Evolutionary conservation across 2,888 invertebrate genomes (phyloP), one percentile per base, ranked within the genome.

Genomic region (Epsilonema sp.): DNA sequence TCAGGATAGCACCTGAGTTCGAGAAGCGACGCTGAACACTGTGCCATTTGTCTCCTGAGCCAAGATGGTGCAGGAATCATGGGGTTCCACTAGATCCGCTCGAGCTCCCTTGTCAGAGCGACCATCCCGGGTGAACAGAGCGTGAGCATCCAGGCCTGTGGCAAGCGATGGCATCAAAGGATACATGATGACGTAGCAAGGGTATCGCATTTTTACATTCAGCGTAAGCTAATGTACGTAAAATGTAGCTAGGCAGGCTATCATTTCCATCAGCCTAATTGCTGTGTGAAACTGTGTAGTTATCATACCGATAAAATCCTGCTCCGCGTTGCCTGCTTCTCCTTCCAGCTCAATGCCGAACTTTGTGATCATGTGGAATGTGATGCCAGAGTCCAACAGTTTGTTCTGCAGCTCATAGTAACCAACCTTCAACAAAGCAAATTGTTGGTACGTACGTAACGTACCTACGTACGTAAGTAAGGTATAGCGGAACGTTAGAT

Each of bases 31-130:
- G 37, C 37, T 45, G 50, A 67, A 67, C 24, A 64, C 55, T 1
- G 65, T 62, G 20, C 82, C 86, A 58, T 84, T 82, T 2, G 82
- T 82, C 65, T 85, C 83, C 55, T 85, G 65, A 0, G 85, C 81
- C 21, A 86, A 70, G 0, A 82, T 79, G 1, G 78, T 76, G 61
- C 86, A 86, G 41, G 79, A 74, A 49, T 75, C 75, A 62, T 82
- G 83, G 1, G 83, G 79, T 51, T 81, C 67, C 49, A 75, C 77
- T 22, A 82, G 77, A 79, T 51, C 76, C 75, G 19, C 41, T 19
- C 45, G 47, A 2, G 23, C 19, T 11, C 26, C 42, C 16, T 8
- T 11, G 26, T 24, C 19, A 16, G 20, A 2, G 19, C 5, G 19
- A 1, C 42, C 43, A 19, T 31, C 16, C 37, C 13, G 36, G 21